Conservation (phyloP, 2,888 invertebrate genomes). For the Sesia apiformis region DNA sequence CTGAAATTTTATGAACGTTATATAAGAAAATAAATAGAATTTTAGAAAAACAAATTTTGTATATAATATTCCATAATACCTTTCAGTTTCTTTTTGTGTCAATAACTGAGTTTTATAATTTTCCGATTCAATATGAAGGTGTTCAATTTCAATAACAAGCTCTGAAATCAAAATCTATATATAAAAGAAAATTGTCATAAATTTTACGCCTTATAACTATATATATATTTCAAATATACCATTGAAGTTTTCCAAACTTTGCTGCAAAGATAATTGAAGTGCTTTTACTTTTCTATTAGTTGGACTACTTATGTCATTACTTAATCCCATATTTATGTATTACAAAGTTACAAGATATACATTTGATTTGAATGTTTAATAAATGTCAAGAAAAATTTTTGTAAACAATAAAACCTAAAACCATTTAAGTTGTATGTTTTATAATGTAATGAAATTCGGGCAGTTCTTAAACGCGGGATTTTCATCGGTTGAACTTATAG, state of each 20-base stretch:
- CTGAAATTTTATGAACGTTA: constrained; percentile 22
- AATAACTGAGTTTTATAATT: constrained; percentile 29
- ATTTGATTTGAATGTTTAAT: no score
- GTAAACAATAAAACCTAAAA: no score
- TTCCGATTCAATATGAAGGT: constrained; percentile 29
- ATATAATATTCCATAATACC: not conserved
- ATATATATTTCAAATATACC: constrained; percentile 20
- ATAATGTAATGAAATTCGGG: no score
- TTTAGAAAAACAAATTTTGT: not conserved
- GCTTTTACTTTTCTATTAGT: constrained; percentile 23
- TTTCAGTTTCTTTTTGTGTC: constrained; percentile 17
- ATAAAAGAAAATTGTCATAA: no score
- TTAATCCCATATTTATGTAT: no score
- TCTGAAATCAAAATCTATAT: constrained; percentile 31
- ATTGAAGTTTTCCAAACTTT: constrained; percentile 34
- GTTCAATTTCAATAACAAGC: constrained; percentile 35
- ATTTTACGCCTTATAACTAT: no score
- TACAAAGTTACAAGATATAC: no score
- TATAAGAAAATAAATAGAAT: not conserved
- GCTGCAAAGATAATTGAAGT: constrained; percentile 34
- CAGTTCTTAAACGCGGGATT: no score
- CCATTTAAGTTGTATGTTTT: no score
- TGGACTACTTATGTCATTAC: no score
- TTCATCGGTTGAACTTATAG: no score
- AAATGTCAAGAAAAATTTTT: no score